These are phyloP conservation scores for Cecropterus lyciades DNA, from an alignment of 1,140 invertebrate genomes.

Conservation along the genomic window DNA sequence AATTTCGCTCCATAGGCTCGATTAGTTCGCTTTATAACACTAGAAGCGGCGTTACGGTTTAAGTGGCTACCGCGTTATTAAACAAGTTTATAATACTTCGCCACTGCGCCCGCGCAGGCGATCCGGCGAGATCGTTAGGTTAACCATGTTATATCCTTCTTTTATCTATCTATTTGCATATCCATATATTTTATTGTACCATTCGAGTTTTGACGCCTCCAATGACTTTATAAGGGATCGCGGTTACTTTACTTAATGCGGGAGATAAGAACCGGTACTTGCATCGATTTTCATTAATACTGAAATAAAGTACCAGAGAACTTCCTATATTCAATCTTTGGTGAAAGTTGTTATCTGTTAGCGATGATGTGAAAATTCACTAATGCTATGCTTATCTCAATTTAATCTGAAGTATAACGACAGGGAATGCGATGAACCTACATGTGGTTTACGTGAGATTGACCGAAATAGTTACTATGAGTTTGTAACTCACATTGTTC, in stretches of 20 bases:
- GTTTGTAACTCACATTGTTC: slow-evolving; percentile 6
- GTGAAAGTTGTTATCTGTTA: slow-evolving; percentile 25
- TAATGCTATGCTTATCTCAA: slow-evolving; percentile 1
- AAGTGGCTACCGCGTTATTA: slow-evolving; percentile 40
- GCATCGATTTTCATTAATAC: slow-evolving; percentile 33
- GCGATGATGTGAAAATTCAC: slow-evolving; percentile 7
- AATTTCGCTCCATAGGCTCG: slow-evolving; percentile 26
- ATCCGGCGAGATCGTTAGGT: slow-evolving; percentile 52
- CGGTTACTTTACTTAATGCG: slow-evolving; percentile 49
- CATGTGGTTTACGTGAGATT: background rate
- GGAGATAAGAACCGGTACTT: slow-evolving; percentile 40
- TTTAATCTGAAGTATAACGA: slow-evolving; percentile 15
- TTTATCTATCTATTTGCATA: slow-evolving; percentile 69
- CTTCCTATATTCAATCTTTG: slow-evolving; percentile 16
- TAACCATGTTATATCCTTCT: slow-evolving; percentile 61
- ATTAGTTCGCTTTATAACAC: slow-evolving; percentile 32
- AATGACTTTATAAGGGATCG: slow-evolving; percentile 66
- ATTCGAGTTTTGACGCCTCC: slow-evolving; percentile 57
- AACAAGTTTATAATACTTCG: slow-evolving; percentile 53
- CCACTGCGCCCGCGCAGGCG: slow-evolving; percentile 25
- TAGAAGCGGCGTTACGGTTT: slow-evolving; percentile 24
- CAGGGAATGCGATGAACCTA: slow-evolving; percentile 5
- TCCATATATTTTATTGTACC: slow-evolving; percentile 60
- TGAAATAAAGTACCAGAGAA: slow-evolving; percentile 23
- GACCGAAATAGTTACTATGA: background rate